Evolutionary conservation across 2,113 vertebrate genomes (phyloP).

Genomic region (Odontesthes bonariensis): DNA sequence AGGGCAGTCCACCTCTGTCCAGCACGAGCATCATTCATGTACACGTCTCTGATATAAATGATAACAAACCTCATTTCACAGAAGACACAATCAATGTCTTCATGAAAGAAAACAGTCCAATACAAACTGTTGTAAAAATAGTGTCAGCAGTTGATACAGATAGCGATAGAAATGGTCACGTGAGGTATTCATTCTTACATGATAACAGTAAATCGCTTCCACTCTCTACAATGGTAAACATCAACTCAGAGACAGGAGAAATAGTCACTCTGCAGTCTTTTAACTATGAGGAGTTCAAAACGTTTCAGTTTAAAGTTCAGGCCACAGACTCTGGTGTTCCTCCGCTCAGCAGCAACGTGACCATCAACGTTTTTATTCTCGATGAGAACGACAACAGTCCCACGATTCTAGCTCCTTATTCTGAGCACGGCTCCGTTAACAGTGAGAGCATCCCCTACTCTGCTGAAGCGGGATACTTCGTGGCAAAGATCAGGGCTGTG

Average conservation of each 20-base stretch:
- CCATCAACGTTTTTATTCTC: too few species aligned
- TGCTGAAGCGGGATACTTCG: too few species aligned
- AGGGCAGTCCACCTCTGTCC: conserved; percentile 84
- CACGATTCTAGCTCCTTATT: too few species aligned
- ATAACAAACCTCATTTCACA: conserved; percentile 85
- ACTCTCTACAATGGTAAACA: neutral
- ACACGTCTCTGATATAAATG: conserved; percentile 88
- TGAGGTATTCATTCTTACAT: conserved; percentile 15
- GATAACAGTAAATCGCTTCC: neutral
- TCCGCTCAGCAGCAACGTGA: too few species aligned
- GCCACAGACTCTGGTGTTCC: conserved; percentile 53
- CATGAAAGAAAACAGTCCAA: conserved; percentile 80
- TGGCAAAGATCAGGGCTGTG: too few species aligned
- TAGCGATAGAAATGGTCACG: neutral
- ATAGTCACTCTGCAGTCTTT: conserved; percentile 59
- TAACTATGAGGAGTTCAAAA: conserved; percentile 63
- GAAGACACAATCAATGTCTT: conserved; percentile 66
- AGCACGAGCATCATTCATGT: conserved; percentile 76
- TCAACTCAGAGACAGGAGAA: conserved; percentile 27
- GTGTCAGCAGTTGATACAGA: conserved; percentile 16
- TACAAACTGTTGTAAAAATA: conserved; percentile 46
- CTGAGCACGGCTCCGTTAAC: too few species aligned
- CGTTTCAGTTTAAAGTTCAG: conserved; percentile 83
- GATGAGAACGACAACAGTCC: too few species aligned
- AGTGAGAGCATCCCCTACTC: too few species aligned